Evolutionary conservation across 1,140 invertebrate genomes (phyloP), one percentile per base, ranked within the genome.

Genomic region (silkworm (Bombyx mori)): DNA sequence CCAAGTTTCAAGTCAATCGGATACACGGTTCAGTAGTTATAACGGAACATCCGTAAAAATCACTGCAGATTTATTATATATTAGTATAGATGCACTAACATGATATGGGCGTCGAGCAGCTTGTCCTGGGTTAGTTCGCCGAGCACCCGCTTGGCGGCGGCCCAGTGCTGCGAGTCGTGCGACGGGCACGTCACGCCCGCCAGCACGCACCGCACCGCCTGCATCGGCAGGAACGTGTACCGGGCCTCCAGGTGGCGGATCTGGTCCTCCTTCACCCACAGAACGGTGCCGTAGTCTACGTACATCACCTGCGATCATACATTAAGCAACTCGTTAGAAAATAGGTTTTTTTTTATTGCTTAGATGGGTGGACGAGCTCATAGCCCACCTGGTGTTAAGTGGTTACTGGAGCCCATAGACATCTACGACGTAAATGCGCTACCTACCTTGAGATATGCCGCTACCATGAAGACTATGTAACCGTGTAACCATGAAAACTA

Each of bases 261-360:
- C 35, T 59, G 56, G 58, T 81, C 67, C 54, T 80, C 77, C 42
- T 73, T 70, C 60, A 83, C 73, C 69, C 73, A 80, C 50, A 82
- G 54, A n/a, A 63, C 57, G 61, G 78, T 82, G 65, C 82, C 82
- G 72, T 82, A 86, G 71, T 86, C 82, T 9, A 86, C 62, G 71
- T 85, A 83, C 53, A 68, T 63, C 52, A 85, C 75, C 82, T 85
- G 61, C 1, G n/a, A 57, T 6, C 6, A 12, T 2, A n/a, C 12
- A 53, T 18, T 9, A 46, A 9, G 6, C n/a, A 46, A 46, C 6
- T 12, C 45, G 2, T 46, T 12, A 46, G 8, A 46, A 35, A 35
- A 3, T 35, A 35, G 12, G 12, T 18, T 18, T 18, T 18, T 18
- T 18, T 18, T 18, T 18, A 18, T 18, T 18, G 12, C 12, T 18